Base-by-base conservation (phyloP, 1,140 invertebrate species). In the Stegodyphus mimosarum region DNA sequence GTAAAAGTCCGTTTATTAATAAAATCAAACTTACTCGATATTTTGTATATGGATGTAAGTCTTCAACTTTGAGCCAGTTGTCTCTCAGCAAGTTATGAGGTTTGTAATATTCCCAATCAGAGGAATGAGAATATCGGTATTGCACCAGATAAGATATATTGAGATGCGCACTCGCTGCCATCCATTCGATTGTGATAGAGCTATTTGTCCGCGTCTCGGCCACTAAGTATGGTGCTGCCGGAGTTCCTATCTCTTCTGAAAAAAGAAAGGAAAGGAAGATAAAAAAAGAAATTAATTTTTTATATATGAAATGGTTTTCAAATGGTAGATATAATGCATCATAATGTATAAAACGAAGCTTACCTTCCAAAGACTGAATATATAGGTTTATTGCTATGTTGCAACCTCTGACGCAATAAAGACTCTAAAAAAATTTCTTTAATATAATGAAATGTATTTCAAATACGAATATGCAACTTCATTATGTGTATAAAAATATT, bases 31-130 rank as follows among this genome's bases (percentile, higher is more conserved):
- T 91, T 92, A 97, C 96, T 91, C 94, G 93, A 89, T 97, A 98
- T 89, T 95, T 96, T 0, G 96, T 96, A 89, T 96, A 98, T 0
- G 96, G 96, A 72, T 95, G 93, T 7, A 98, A 92, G 87, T 94
- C 93, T 70, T 95, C 92, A 0, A 97, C 93, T 67, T 75, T 76
- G 6, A 83, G 49, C 18, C 33, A 33, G 53, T 87, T 84, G 10
- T 71, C 71, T 13, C 93, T 90, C n/a, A 94, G 93, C 10, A 93
- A 93, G 86, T 94, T 93, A 66, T 94, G 91, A 17, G 92, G 89
- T 15, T 92, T 92, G 88, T 93, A 95, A 87, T 94, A 95, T 87
- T 95, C 93, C 95, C 95, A 96, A 7, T 92, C 90, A 55, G 92
- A 92, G 7, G 93, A 92, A 6, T 66, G 17, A 17, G 93, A 88